Base-by-base conservation (phyloP, 2,113 vertebrate genomes). In the Callocephalon fimbriatum region DNA sequence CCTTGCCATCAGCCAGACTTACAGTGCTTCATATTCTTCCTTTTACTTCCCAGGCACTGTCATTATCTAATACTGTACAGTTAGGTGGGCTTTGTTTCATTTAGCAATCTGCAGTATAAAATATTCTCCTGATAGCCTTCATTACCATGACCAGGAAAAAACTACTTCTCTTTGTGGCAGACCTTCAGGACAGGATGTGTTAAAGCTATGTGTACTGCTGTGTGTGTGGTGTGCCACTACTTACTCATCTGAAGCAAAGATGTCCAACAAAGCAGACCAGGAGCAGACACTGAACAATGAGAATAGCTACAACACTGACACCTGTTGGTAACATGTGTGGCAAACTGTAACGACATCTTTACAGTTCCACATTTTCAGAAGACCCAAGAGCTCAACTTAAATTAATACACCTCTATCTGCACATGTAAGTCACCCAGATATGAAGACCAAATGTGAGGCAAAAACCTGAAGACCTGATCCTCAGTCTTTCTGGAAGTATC, bases 261-360 rank as follows among this genome's bases (percentile, higher is more conserved):
- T 6, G 21, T 70, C 23, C 44, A 89, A 48, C 47, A 29, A 42
- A 83, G 44, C 62, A 21, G 10, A 90, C 74, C 29, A 70, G 56
- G 18, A 96, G 42, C 70, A 95, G 68, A 88, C 12, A 8, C 61
- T 29, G 14, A 70, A 88, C 40, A 56, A 31, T 11, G 70, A 85
- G 90, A 95, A 70, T 21, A 21, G 92, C 93, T 76, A 42, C 97
- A 97, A 98, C 88, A 95, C 97, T 98, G 98, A 98, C 97, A 98
- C 96, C 97, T 98, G 83, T 98, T 97, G 98, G 98, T 92, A 94
- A 62, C 32, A 90, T 95, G 31, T 9, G 29, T 84, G 38, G 62
- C 88, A 79, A 84, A 71, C 42, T 79, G 14, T n/a, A 37, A 22
- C 3, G 3, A 29, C 26, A 23, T 66, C 27, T n/a, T 70, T 15